phyloP scores from a whole-genome alignment of 1,140 invertebrate genomes.

The Drosophila sp. region DNA sequence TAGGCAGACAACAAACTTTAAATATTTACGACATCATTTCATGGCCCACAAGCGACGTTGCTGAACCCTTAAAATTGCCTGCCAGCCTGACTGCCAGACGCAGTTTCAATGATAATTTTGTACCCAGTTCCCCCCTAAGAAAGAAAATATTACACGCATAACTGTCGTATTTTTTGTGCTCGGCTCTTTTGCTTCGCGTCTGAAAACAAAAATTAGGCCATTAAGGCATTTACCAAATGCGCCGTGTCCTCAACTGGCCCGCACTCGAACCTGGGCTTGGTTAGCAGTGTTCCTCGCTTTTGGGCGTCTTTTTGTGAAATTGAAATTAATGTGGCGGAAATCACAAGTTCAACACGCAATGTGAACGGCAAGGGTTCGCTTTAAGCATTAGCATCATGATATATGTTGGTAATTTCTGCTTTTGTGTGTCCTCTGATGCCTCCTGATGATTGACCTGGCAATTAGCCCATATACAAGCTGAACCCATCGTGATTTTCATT shows the following conservation, averaged over 20 bases:
- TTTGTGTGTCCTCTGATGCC: conserved; percentile 30
- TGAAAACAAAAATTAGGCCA: conserved; percentile 81
- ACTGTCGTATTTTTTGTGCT: conserved; percentile 63
- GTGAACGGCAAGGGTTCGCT: conserved; percentile 58
- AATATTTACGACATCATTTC: conserved; percentile 83
- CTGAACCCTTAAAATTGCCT: conserved; percentile 68
- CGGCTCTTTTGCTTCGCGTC: conserved; percentile 17
- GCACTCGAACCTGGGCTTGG: conserved; percentile 21
- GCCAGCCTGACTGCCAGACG: conserved; percentile 19
- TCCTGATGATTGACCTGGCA: conserved; percentile 66
- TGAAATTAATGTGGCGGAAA: conserved; percentile 82
- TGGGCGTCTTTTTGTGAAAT: conserved; percentile 70
- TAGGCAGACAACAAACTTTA: conserved; percentile 72
- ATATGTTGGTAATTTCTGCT: conserved; percentile 73
- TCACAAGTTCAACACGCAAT: conserved; percentile 80
- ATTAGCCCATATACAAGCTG: conserved; percentile 52
- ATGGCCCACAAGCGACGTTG: conserved; percentile 70
- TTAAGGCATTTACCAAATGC: conserved; percentile 83
- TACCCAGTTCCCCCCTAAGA: conserved; percentile 30
- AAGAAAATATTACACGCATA: conserved; percentile 80
- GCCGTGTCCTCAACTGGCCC: conserved; percentile 71
- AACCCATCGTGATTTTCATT: conserved; percentile 14
- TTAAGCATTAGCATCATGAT: conserved; percentile 68
- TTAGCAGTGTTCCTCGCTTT: conserved; percentile 25
- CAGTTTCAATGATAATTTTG: conserved; percentile 76